Evolutionary conservation across 2,888 invertebrate species (phyloP), one percentile per base, ranked within the genome.

Genomic region (Brachyptera risi): DNA sequence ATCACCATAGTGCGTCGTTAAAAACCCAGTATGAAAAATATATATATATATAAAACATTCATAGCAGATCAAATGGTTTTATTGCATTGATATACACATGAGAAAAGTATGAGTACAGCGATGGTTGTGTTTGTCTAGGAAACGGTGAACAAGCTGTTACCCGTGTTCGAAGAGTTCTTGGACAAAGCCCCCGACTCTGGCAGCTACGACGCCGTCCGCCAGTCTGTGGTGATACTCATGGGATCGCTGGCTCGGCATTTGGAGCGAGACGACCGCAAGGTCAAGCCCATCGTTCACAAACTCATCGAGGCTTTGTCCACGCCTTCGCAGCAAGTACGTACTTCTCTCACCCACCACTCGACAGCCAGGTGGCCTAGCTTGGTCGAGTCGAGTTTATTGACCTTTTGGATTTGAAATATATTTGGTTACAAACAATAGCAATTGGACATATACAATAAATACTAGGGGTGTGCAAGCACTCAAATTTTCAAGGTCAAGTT

Each of bases 241-340:
- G 99, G 99, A 3, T 94, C 93, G 0, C 79, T 99, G 68, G 98
- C 98, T n/a, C 84, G 93, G 44, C 96, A 98, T 82, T 83, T 98
- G 70, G 93, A 92, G 69, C 91, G 92, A 65, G 87, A 87, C 65
- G 96, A 97, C 77, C 83, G 86, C 2, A 81, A 94, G 71, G 89
- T 97, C 68, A 90, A 91, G 72, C 96, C 97, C n/a, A 98, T 99
- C 70, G 89, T 98, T 7, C 84, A 87, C 69, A 83, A 96, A 62
- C 80, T 99, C 49, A 85, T 99, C 57, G 87, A 92, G 56, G 92
- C 97, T 0, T 80, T 99, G 3, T 91, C 92, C 35, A 99, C 98
- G 38, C 99, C 99, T 11, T 96, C 97, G 38, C 96, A 98, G 74
- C 92, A 93, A 80, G 90, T 86, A 69, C 65, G 68, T 50, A 11